Evolutionary conservation across 1,140 invertebrate species (phyloP), one percentile per base, ranked within the genome.

Genomic region (Colletes latitarsis): DNA sequence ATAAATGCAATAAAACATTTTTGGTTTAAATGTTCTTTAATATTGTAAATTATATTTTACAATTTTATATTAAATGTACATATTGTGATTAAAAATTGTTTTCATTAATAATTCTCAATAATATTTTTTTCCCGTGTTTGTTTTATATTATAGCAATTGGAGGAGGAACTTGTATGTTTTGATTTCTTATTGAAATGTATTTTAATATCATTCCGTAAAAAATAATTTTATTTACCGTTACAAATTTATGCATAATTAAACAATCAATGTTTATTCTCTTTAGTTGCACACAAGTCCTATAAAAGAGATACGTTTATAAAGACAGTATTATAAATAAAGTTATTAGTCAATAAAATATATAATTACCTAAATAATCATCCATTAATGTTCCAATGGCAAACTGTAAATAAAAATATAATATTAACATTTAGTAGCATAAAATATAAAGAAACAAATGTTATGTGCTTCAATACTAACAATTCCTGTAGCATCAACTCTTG

Each of bases 361-460:
- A 57, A 19, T 83, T 83, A 82, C 98, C 98, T 87, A 99, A 94
- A 92, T 97, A 99, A 94, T 99, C 98, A 92, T 99, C 98, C 98
- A 99, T 99, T 21, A 99, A 94, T 6, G 98, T 99, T 83, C 98
- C 99, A 94, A 99, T 99, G 2, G 98, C 98, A 95, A 99, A 99
- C 97, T 98, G 93, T 92, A 96, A 96, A 89, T 87, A 79, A 90
- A 83, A 69, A 41, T 57, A 76, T 79, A 46, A 76, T 41, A 80
- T 77, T 63, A 79, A 57, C 71, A 53, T 74, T 39, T 70, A 64
- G 53, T 67, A 82, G 70, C 30, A 67, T 43, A 82, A n/a, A 83
- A n/a, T 76, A 17, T 41, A 46, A 43, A 53, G 14, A 82, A 64
- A 83, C 0, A 77, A 63, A 76, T 71, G 70, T 76, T 71, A 77